Evolutionary conservation across 2,888 invertebrate species (phyloP).

Genomic region (Stenodera caucasica): DNA sequence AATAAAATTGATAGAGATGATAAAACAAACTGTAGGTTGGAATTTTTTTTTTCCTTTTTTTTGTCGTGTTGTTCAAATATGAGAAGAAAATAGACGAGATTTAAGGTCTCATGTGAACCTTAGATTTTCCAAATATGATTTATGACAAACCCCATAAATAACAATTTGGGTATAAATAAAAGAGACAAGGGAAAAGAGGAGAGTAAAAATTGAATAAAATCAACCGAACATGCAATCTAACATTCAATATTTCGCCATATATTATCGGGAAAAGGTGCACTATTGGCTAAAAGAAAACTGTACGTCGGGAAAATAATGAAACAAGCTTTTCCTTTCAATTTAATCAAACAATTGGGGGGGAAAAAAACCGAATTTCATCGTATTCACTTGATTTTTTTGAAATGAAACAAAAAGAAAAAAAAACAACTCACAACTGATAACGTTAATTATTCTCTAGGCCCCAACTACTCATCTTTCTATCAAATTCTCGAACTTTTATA

Average conservation of each 20-base stretch:
- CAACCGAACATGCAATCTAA: conserved; percentile 1
- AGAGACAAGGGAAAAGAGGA: background rate
- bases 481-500: background rate
- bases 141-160: background rate
- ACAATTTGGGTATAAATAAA: background rate
- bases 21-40: background rate
- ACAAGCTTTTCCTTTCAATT: background rate
- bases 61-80: too few species aligned
- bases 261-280: background rate
- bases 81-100: background rate
- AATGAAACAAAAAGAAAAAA: too few species aligned
- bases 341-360: conserved; percentile 8
- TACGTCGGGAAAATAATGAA: background rate
- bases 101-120: background rate
- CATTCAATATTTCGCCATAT: background rate
- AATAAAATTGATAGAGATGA: background rate
- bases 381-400: too few species aligned
- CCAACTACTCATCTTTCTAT: too few species aligned
- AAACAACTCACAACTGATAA: too few species aligned
- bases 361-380: background rate
- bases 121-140: background rate
- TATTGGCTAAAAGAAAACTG: background rate
- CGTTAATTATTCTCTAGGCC: too few species aligned
- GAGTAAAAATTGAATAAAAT: conserved; percentile 7
- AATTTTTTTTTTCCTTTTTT: too few species aligned